Evolutionary conservation across 2,113 vertebrate genomes (phyloP), one percentile per base, ranked within the genome.

Genomic region (Alexandromys fortis): DNA sequence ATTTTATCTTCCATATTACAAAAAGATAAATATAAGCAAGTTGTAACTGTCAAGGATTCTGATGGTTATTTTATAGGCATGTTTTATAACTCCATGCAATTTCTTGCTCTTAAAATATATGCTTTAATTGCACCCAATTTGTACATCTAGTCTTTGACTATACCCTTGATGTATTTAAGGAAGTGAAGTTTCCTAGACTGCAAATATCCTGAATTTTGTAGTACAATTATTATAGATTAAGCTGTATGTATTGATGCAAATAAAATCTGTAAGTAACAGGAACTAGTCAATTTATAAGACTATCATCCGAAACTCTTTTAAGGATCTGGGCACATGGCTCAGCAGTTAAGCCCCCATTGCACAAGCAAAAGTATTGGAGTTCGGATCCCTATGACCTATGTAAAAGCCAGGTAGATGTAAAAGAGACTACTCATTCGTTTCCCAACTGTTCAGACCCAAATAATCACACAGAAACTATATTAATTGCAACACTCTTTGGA

Each of bases 11-110:
- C 22, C 61, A 26, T 45, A 38, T 85, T 90, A 81, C 21, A 61
- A 94, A 94, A 93, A 83, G 21, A 58, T 76, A 72, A 94, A 65
- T 45, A 90, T 35, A 17, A 82, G 17, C 76, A 94, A 95, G 82
- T 73, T 3, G 91, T 91, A 96, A 73, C 22, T 47, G n/a, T 21
- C 45, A n/a, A 90, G 47, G 8, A 86, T 77, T 78, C 26, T 90
- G 55, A n/a, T 82, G 10, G 11, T 38, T 38, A n/a, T 61, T 94
- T 61, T 61, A 85, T 21, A 83, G 4, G 26, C 17, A 0, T 89
- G 47, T 81, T 94, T 81, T 81, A 85, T 89, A 75, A 70, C 16
- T 61, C 61, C 73, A 12, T 67, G 5, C 67, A 47, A 89, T 67
- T 77, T 76, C 16, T 28, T 89, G 4, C 45, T 73, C 93, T 91